Conservation (phyloP, 2,797 vertebrate genomes). For the Ctenopoma multispine region DNA sequence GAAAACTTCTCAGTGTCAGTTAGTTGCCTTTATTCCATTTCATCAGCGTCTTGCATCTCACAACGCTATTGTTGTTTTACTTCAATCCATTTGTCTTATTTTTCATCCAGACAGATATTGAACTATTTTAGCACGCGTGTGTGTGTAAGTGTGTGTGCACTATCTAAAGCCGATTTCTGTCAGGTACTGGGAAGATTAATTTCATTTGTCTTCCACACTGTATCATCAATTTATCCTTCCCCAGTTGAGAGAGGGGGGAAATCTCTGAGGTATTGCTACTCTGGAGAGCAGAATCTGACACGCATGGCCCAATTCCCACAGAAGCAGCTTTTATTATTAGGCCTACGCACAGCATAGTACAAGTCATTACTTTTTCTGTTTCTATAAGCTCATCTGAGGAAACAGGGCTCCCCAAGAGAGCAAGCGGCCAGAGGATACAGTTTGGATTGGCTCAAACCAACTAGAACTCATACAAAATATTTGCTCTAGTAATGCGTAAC, state of each 20-base stretch:
- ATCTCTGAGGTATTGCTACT: constrained; percentile 83
- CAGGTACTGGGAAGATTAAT: constrained; percentile 85
- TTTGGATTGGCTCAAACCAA: constrained; percentile 81
- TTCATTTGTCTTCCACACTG: constrained; percentile 86
- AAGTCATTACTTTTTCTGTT: constrained; percentile 88
- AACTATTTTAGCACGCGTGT: constrained; percentile 62
- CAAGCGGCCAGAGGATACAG: constrained; percentile 76
- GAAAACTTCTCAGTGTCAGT: constrained; percentile 57
- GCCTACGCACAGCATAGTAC: constrained; percentile 80
- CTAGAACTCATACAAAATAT: constrained; percentile 81
- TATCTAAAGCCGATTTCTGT: constrained; percentile 80
- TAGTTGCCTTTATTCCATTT: constrained; percentile 65
- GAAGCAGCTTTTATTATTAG: constrained; percentile 88
- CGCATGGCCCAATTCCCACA: constrained; percentile 86
- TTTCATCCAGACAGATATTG: constrained; percentile 69
- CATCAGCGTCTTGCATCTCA: constrained; percentile 53
- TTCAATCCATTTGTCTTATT: constrained; percentile 74
- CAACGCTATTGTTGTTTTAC: constrained; percentile 67
- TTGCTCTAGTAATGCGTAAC: constrained; percentile 77
- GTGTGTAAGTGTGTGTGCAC: constrained; percentile 24
- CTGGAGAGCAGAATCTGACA: constrained; percentile 85
- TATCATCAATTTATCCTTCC: constrained; percentile 88
- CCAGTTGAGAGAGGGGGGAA: constrained; percentile 72
- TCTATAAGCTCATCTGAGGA: constrained; percentile 86
- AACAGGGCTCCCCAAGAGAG: constrained; percentile 82